Percentiles rank a stretch among this genome's conserved stretches.
phyloP scores from a whole-genome alignment of 2,888 invertebrate genomes.

The Sminthurides aquaticus region DNA sequence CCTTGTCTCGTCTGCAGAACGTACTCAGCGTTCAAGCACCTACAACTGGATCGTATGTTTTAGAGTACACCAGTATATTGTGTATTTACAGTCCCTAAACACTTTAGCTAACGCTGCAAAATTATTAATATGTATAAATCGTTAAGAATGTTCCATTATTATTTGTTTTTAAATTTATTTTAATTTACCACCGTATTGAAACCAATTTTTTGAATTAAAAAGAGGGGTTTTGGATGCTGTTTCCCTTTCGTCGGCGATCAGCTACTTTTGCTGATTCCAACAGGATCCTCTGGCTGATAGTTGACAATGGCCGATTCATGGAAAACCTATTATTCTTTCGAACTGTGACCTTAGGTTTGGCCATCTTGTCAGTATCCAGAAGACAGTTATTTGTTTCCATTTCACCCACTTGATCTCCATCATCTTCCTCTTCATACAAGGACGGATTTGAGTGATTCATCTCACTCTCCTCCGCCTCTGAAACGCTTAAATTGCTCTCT shows the following conservation, averaged over 20 bases:
- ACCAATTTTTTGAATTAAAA: no score
- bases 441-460: background rate
- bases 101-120: no score
- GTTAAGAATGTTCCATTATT: no score
- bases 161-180: no score
- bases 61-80: no score
- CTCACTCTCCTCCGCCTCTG: background rate
- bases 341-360: background rate
- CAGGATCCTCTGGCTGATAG: background rate
- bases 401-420: background rate
- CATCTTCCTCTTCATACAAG: background rate
- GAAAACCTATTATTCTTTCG: background rate
- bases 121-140: no score
- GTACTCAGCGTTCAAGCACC: no score
- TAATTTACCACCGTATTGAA: no score
- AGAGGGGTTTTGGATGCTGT: background rate
- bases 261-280: background rate
- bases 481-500: background rate
- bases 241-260: background rate
- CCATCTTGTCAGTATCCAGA: background rate
- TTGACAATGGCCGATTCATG: background rate
- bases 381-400: no score
- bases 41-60: no score
- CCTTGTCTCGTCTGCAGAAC: no score
- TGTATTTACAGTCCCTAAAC: no score